These are phyloP conservation scores for Glaucidium brasilianum DNA, from an alignment of 2,113 vertebrate species.

Conservation along the genomic window DNA sequence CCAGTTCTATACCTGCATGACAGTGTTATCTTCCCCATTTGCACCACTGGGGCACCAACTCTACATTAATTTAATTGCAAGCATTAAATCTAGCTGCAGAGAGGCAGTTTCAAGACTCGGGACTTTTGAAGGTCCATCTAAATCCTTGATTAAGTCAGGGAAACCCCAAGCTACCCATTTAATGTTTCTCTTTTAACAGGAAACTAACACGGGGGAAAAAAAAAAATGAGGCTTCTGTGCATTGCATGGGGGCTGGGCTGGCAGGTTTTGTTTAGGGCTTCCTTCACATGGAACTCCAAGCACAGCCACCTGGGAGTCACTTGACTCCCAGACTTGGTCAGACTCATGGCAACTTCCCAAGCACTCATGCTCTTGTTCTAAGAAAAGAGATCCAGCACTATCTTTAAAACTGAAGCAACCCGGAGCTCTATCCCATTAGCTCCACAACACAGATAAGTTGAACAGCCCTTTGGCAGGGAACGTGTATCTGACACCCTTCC, in stretches of 20 bases:
- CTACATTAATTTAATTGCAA: not conserved
- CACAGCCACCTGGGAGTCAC: not conserved
- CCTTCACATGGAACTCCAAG: not conserved
- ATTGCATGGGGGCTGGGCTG: not conserved
- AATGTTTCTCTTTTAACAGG: slow-evolving; percentile 1
- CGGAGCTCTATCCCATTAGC: not conserved
- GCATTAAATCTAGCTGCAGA: not conserved
- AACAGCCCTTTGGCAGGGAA: not conserved
- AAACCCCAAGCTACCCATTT: not conserved
- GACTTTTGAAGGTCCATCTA: not conserved
- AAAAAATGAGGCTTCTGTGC: not conserved
- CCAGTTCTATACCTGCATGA: not conserved
- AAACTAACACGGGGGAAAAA: not conserved
- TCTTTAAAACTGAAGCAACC: slow-evolving; percentile 23
- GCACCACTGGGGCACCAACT: not conserved
- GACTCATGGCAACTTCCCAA: slow-evolving; percentile 12
- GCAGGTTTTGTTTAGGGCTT: not conserved
- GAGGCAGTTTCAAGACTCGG: not conserved
- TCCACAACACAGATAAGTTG: not conserved
- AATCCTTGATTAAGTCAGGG: not conserved
- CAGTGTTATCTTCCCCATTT: not conserved
- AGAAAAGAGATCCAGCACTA: not conserved
- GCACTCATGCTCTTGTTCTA: not conserved
- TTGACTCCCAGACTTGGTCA: not conserved
- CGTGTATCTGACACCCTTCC: not conserved